These are phyloP conservation scores for Lasioglossum lativentre DNA, from an alignment of 2,888 invertebrate genomes.

Conservation along the genomic window DNA sequence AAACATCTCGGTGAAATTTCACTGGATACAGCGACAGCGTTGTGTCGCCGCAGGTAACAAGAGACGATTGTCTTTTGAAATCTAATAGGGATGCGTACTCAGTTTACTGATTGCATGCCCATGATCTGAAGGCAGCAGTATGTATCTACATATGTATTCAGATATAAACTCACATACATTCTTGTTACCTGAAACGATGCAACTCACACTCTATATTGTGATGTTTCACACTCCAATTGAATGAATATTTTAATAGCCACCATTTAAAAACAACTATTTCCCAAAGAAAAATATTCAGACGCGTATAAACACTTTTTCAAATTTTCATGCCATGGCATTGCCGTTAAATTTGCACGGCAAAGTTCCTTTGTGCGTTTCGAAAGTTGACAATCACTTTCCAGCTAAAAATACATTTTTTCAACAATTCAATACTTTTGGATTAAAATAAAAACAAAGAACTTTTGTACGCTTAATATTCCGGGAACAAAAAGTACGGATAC, in stretches of 20 bases:
- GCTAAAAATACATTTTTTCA: background rate
- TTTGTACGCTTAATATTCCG: background rate
- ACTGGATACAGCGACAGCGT: background rate
- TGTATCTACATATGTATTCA: background rate
- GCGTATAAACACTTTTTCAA: background rate
- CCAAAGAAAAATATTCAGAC: too few species aligned
- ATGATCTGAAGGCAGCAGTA: background rate
- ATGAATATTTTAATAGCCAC: background rate
- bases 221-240: background rate
- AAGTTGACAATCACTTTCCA: background rate
- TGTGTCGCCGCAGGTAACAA: background rate
- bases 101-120: background rate
- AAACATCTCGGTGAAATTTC: background rate
- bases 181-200: background rate
- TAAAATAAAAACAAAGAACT: background rate
- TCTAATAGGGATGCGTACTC: background rate
- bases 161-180: background rate
- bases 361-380: background rate
- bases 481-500: background rate
- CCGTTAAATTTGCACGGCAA: background rate
- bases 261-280: background rate
- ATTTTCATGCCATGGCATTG: background rate
- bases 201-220: background rate
- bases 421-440: background rate
- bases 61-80: conserved; percentile 2